Evolutionary conservation across 2,797 vertebrate species (phyloP), one percentile per base, ranked within the genome.

Genomic region (Vespertilio murinus): DNA sequence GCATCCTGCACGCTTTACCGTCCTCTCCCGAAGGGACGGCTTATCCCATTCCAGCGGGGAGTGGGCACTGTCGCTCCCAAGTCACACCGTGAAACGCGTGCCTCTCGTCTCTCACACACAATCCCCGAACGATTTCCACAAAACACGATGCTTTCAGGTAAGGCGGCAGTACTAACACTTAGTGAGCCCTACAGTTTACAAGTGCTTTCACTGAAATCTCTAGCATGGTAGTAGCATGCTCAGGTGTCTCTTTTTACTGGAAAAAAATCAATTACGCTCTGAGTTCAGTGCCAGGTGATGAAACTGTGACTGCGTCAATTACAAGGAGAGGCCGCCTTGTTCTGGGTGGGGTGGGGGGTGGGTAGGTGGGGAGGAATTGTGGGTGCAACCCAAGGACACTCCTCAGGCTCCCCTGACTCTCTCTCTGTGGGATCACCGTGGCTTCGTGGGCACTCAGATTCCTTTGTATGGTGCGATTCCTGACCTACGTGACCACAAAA

Each of bases 241-340:
- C n/a, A 79, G 6, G 3, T 54, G n/a, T 59, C 28, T 77, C 47
- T 85, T 87, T 93, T 17, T 88, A 49, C 2, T 85, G 35, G 12
- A 23, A 87, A 28, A 93, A 96, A 93, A 96, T 77, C 35, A 93
- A 13, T 79, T 73, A 38, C 18, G 14, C 75, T 82, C 91, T 94
- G 87, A 33, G 23, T 42, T 90, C 45, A 85, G 0, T 88, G 88
- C 22, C 61, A 56, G 16, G 81, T 90, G 82, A 94, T 82, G 10
- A 65, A 88, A 92, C 28, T 33, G 28, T 70, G 64, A 56, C 42
- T 77, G 16, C 70, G 42, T 59, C 83, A 93, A 95, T 86, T 83
- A 59, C 77, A 70, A 88, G 67, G 42, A 95, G 59, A 61, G 33
- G 8, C 13, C 79, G 0, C 93, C 56, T 18, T 88, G 94, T 95